These are phyloP conservation scores for Phalacrocorax brasilianus DNA, from an alignment of 2,113 vertebrate species.

Conservation along the genomic window DNA sequence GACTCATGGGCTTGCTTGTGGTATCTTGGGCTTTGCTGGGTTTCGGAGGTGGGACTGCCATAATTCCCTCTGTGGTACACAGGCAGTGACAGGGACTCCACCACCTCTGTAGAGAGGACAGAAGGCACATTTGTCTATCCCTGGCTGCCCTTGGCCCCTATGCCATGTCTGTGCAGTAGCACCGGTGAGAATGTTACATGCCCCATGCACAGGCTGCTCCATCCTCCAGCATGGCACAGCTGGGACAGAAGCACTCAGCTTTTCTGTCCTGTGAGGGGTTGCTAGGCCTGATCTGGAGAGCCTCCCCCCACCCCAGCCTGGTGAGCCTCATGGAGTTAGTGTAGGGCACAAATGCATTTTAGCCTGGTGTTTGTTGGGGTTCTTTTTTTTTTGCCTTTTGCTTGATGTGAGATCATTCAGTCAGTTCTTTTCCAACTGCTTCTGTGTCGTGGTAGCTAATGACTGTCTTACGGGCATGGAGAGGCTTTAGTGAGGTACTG, in stretches of 20 bases:
- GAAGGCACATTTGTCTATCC: neutral
- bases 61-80: neutral
- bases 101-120: neutral
- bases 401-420: neutral
- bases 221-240: neutral
- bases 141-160: accelerated
- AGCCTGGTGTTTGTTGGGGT: neutral
- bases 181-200: neutral
- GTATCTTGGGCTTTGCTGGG: neutral
- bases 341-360: neutral
- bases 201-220: neutral
- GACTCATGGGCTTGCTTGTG: neutral
- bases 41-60: neutral
- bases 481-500: neutral
- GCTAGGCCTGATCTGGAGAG: neutral
- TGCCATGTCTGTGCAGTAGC: accelerated
- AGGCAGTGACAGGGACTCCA: neutral
- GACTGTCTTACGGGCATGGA: neutral
- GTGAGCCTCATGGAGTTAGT: neutral
- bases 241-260: neutral
- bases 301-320: accelerated
- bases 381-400: neutral
- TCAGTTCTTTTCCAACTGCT: neutral
- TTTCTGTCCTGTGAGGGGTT: neutral
- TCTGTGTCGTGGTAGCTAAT: neutral